These are phyloP conservation scores for Littorina saxatilis DNA, from an alignment of 1,140 invertebrate genomes.

Conservation along the genomic window DNA sequence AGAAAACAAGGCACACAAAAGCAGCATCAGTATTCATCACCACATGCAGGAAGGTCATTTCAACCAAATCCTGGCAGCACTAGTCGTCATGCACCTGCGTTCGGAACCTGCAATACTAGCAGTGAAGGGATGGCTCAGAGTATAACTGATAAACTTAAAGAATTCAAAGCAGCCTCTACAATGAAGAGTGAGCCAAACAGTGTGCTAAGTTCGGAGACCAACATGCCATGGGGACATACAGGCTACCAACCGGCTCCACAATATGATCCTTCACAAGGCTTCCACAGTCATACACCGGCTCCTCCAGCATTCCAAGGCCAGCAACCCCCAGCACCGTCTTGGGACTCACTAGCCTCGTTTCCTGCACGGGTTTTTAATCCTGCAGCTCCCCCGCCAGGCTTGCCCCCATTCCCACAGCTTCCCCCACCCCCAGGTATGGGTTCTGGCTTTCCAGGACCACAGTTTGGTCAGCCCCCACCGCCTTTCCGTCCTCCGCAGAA, in stretches of 20 bases:
- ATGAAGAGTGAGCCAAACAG: neutral
- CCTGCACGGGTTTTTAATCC: constrained; percentile 2
- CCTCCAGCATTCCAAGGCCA: too few species aligned
- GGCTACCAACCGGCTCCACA: too few species aligned
- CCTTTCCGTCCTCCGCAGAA: neutral
- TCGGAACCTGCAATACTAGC: too few species aligned
- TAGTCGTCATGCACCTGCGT: too few species aligned
- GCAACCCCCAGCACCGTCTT: neutral
- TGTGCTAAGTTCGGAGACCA: too few species aligned
- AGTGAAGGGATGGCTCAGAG: neutral
- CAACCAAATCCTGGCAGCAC: too few species aligned
- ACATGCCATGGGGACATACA: too few species aligned
- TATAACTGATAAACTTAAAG: neutral
- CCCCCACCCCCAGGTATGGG: neutral
- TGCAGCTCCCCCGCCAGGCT: neutral
- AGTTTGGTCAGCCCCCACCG: constrained; percentile 5
- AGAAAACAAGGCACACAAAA: too few species aligned
- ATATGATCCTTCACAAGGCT: too few species aligned
- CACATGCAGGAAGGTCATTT: too few species aligned
- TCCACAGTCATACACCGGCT: too few species aligned
- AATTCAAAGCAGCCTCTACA: neutral
- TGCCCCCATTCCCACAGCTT: neutral
- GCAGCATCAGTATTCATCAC: too few species aligned
- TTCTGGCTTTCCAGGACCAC: neutral
- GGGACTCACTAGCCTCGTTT: neutral